These are phyloP conservation scores for Drosophila neutralis DNA, from an alignment of 2,888 invertebrate species.

Conservation along the genomic window DNA sequence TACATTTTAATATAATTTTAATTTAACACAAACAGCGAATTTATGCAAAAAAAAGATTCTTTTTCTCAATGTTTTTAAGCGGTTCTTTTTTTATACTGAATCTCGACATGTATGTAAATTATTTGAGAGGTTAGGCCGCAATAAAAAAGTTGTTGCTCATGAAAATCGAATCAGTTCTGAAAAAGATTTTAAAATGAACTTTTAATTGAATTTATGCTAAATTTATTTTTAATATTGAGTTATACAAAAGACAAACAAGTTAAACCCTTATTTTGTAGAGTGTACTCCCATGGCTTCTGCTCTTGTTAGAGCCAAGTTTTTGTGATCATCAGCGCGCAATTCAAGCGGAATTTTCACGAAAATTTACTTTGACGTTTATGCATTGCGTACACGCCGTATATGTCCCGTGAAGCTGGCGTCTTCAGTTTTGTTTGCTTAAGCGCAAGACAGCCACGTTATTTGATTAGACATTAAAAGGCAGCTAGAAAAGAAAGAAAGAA, in stretches of 20 bases:
- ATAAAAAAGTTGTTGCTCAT: not conserved
- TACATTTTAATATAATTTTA: not conserved
- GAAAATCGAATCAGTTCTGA: not conserved
- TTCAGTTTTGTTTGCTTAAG: constrained; percentile 50
- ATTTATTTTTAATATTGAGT: not conserved
- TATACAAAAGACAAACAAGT: not conserved
- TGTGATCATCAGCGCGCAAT: constrained; percentile 63
- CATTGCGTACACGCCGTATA: constrained; percentile 64
- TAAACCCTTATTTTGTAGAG: not conserved
- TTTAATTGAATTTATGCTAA: not conserved
- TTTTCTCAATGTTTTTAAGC: not conserved
- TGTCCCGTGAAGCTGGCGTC: constrained; percentile 10
- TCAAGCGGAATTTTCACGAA: constrained; percentile 71
- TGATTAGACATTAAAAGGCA: constrained; percentile 67
- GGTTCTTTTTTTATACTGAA: not conserved
- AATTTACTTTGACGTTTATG: constrained; percentile 74
- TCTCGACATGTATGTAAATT: not conserved
- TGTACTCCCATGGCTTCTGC: not conserved
- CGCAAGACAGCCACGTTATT: constrained; percentile 43
- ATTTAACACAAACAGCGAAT: not conserved
- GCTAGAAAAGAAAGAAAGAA: constrained; percentile 12
- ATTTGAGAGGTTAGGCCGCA: not conserved
- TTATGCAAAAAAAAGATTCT: not conserved
- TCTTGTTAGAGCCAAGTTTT: constrained; percentile 12
- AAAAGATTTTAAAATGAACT: not conserved